Percentiles rank a stretch among this genome's conserved stretches.
Conservation (phyloP, 2,797 vertebrate species). For the Danio kyathit region DNA sequence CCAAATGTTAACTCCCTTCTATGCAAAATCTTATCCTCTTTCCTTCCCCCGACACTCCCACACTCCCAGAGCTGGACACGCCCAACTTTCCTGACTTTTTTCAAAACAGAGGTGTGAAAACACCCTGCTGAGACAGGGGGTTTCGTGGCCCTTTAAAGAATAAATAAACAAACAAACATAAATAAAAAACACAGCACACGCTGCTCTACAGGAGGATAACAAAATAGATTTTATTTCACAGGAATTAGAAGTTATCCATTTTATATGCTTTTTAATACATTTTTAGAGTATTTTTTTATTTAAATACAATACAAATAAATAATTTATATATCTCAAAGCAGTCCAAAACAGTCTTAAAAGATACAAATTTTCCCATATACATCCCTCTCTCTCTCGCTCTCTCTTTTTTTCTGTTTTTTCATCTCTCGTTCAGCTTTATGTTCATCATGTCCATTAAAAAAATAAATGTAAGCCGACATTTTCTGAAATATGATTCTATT, state of each 20-base stretch:
- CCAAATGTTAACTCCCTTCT: too few species aligned
- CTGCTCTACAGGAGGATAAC: conserved; percentile 45
- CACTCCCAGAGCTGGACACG: too few species aligned
- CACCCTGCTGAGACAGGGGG: too few species aligned
- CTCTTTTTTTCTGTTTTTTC: background rate
- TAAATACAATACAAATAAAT: conserved; percentile 99
- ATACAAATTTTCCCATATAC: conserved; percentile 67
- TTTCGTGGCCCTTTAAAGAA: too few species aligned
- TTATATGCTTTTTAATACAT: conserved; percentile 33
- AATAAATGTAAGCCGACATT: conserved; percentile 7
- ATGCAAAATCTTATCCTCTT: too few species aligned
- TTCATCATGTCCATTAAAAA: background rate
- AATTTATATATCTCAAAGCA: conserved; percentile 84
- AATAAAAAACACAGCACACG: conserved; percentile 3
- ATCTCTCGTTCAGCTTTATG: too few species aligned
- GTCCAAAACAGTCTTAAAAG: conserved; percentile 83
- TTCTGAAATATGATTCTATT: conserved; percentile 65
- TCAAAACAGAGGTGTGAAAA: too few species aligned
- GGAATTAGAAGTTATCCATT: conserved; percentile 43
- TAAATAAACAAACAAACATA: too few species aligned
- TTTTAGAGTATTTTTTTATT: conserved; percentile 73
- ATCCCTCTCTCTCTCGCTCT: background rate
- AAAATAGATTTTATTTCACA: conserved; percentile 59
- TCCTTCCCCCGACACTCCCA: too few species aligned
- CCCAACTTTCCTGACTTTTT: too few species aligned